phyloP scores from a whole-genome alignment of 1,140 invertebrate genomes.

The Penaeus vannamei region DNA sequence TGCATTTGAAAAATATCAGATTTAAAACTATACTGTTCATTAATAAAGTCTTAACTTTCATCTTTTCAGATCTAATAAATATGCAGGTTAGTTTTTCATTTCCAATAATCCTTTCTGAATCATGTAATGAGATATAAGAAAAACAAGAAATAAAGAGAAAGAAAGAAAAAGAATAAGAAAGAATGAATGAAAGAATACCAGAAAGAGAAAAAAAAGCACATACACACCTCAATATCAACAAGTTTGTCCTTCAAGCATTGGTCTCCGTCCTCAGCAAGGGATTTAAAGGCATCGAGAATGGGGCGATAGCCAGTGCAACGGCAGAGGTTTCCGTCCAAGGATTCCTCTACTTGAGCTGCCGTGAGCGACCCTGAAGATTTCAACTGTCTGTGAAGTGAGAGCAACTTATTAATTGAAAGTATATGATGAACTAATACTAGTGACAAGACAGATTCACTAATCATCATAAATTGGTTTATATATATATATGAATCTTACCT shows the following conservation, averaged over 20 bases:
- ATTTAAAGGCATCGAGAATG: slow-evolving; percentile 87
- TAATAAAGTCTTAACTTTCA: background rate
- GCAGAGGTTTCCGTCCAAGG: slow-evolving; percentile 87
- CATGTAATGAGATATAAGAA: too few relatives aligned
- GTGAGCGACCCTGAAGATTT: slow-evolving; percentile 73
- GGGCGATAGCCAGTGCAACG: slow-evolving; percentile 90
- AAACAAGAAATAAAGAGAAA: too few relatives aligned
- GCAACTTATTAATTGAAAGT: background rate
- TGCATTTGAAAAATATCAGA: background rate
- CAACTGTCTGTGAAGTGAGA: slow-evolving; percentile 60
- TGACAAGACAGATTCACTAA: background rate
- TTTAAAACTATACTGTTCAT: background rate
- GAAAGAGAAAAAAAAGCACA: too few relatives aligned
- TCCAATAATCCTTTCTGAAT: too few relatives aligned
- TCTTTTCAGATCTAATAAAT: too few relatives aligned
- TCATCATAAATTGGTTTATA: too few relatives aligned
- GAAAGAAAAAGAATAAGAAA: too few relatives aligned
- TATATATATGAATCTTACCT: too few relatives aligned
- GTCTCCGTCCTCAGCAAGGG: slow-evolving; percentile 78
- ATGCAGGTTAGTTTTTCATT: too few relatives aligned
- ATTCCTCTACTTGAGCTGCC: slow-evolving; percentile 82
- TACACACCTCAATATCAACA: slow-evolving; percentile 60
- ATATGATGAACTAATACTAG: background rate
- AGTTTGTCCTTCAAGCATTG: slow-evolving; percentile 66
- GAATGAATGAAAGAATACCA: too few relatives aligned